phyloP scores from a whole-genome alignment of 1,140 invertebrate genomes.

The Penaeus chinensis region DNA sequence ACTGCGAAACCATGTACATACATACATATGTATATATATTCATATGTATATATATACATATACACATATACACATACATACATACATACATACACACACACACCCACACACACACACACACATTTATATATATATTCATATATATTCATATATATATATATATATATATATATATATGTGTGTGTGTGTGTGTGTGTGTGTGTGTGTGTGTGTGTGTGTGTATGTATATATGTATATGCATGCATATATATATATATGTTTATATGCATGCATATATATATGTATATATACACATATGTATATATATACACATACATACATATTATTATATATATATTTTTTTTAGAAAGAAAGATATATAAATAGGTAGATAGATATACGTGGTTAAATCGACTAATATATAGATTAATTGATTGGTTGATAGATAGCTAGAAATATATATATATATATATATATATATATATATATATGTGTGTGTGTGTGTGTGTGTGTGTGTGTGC shows the following conservation, averaged over 20 bases:
- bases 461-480: too few relatives aligned
- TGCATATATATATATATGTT: not conserved
- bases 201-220: too few relatives aligned
- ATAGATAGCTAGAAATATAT: too few relatives aligned
- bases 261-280: not conserved
- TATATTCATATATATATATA: slow-evolving; percentile 7
- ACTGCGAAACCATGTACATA: not conserved
- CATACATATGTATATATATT: not conserved
- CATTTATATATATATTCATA: not conserved
- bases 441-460: too few relatives aligned
- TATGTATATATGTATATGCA: not conserved
- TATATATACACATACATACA: not conserved
- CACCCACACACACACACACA: not conserved
- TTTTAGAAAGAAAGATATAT: too few relatives aligned
- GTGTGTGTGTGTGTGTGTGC: too few relatives aligned
- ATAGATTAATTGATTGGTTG: too few relatives aligned
- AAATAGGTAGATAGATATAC: too few relatives aligned
- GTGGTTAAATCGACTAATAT: too few relatives aligned
- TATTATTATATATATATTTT: too few relatives aligned
- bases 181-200: too few relatives aligned
- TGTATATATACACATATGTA: not conserved
- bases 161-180: not conserved
- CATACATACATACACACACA: not conserved
- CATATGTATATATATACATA: not conserved
- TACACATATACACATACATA: not conserved